Evolutionary conservation across 2,113 vertebrate species (phyloP).

Genomic region (Microtus montanus): DNA sequence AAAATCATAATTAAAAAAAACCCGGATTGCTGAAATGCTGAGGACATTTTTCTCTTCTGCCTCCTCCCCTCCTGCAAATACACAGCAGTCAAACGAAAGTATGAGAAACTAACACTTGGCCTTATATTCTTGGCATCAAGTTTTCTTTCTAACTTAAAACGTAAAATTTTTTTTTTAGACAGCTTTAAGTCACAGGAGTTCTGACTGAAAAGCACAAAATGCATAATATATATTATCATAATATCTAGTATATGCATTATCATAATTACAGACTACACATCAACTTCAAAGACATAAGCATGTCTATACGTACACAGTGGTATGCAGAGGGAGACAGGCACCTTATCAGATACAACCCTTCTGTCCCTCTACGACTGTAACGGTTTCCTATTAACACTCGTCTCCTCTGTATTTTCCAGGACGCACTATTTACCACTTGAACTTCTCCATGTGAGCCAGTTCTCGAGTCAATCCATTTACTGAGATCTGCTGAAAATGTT

Average conservation of each 20-base stretch:
- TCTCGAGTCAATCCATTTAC: neutral
- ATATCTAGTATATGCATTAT: neutral
- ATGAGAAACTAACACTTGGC: conserved; percentile 13
- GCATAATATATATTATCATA: neutral
- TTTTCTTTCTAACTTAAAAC: conserved; percentile 46
- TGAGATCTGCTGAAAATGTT: neutral
- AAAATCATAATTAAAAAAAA: neutral
- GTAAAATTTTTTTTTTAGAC: neutral
- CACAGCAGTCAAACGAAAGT: neutral
- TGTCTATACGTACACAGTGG: neutral
- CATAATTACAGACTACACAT: neutral
- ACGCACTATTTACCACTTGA: neutral
- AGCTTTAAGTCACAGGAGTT: conserved; percentile 22
- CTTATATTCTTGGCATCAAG: conserved; percentile 24
- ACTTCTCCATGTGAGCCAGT: neutral
- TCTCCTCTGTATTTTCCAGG: neutral
- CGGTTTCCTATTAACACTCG: neutral
- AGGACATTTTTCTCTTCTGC: neutral
- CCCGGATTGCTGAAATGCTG: neutral
- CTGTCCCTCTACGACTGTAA: neutral
- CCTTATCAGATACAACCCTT: neutral
- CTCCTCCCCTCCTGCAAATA: neutral
- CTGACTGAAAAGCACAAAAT: neutral
- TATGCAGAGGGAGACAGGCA: neutral
- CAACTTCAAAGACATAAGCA: neutral